Evolutionary conservation across 2,113 vertebrate species (phyloP).

Genomic region (Coptodon bakossiorum): DNA sequence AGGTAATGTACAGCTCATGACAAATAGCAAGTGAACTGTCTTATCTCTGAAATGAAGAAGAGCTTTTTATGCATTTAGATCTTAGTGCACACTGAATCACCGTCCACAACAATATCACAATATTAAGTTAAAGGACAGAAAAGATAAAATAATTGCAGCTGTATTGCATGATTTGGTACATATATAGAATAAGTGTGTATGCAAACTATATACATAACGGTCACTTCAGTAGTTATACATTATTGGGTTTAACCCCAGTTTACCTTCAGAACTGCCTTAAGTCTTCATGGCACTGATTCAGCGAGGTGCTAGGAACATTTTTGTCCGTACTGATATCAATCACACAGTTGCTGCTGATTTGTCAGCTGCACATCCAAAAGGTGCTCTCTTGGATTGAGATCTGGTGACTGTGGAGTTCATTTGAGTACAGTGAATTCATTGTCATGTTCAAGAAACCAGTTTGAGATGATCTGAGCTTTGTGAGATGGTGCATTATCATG

Average conservation of each 20-base stretch:
- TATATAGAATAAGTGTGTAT: background rate
- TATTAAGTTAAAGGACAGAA: background rate
- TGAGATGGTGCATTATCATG: background rate
- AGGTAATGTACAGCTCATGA: constrained; percentile 69
- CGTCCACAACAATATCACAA: background rate
- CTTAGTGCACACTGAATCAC: background rate
- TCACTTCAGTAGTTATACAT: background rate
- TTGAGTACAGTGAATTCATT: background rate
- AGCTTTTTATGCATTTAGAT: background rate
- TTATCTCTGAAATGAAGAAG: background rate
- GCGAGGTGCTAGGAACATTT: background rate
- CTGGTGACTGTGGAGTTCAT: background rate
- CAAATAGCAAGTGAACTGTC: background rate
- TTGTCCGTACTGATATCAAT: background rate
- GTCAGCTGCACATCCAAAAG: background rate
- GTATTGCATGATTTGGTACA: background rate
- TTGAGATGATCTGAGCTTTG: background rate
- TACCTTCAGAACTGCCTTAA: background rate
- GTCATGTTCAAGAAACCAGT: background rate
- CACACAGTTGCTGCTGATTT: background rate
- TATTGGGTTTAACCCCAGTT: background rate
- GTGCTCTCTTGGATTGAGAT: background rate
- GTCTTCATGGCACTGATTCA: background rate
- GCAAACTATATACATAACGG: background rate
- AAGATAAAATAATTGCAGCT: background rate